Conservation (phyloP, 2,888 invertebrate genomes). For the Anodontia alba region DNA sequence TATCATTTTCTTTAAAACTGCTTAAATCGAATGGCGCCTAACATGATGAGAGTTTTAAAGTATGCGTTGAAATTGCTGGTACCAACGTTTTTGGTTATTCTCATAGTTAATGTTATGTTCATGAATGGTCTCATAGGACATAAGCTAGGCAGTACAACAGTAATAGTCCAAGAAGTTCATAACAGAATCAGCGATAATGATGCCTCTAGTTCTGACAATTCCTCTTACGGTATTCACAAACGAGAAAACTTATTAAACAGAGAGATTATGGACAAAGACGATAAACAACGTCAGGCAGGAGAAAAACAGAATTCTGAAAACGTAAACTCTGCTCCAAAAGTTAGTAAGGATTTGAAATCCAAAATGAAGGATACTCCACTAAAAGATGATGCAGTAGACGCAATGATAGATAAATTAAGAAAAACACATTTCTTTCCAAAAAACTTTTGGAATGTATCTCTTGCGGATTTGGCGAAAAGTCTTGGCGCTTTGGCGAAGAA, state of each 20-base stretch:
- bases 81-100: conserved; percentile 21
- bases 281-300: background rate
- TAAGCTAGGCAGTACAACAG: conserved; percentile 10
- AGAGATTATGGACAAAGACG: background rate
- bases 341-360: background rate
- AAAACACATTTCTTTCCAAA: conserved; percentile 10
- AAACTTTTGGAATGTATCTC: conserved; percentile 33
- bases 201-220: conserved; percentile 1
- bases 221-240: background rate
- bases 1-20: too few species aligned
- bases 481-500: conserved; percentile 22
- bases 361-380: background rate
- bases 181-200: conserved; percentile 23
- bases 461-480: conserved; percentile 23
- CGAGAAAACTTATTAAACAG: background rate
- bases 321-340: background rate
- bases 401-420: conserved; percentile 27
- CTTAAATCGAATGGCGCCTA: background rate
- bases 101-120: conserved; percentile 24
- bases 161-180: conserved; percentile 30
- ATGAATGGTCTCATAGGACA: conserved; percentile 5
- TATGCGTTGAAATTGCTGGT: background rate
- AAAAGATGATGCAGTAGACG: conserved; percentile 22
- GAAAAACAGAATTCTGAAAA: background rate
- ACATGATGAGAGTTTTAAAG: background rate